Base-by-base conservation (phyloP, 2,113 vertebrate genomes). In the Stegastes partitus region DNA sequence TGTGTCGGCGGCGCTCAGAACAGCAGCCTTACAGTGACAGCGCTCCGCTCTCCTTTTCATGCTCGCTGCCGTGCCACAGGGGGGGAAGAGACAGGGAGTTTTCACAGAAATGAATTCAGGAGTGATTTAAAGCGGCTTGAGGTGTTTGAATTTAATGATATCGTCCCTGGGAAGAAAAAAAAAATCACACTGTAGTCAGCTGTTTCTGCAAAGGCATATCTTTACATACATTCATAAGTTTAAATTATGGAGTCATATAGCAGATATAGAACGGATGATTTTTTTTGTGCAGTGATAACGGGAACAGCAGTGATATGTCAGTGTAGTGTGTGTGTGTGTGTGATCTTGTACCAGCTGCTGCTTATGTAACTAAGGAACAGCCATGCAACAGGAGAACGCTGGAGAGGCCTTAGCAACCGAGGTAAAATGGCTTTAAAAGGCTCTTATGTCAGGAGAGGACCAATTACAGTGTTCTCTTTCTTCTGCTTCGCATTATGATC, bases 41-140 rank as follows among this genome's bases (percentile, higher is more conserved):
- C 65, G 14, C 68, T 67, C 72, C 37, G 53, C 75, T 21, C 57
- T 68, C 50, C 49, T 72, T 77, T 83, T 83, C 80, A 63, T 70
- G 64, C 74, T 64, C 1, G 19, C 69, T 74, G 2, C 26, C 1
- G 9, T 11, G 70, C 59, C 82, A 67, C 81, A 0, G 66, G 73
- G 51, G 50, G 11, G 56, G 28, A 3, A 8, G 2, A 71, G 57
- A 58, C 65, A 59, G 53, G 22, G n/a, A 21, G 28, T 45, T 59
- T 76, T 70, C 44, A 59, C 37, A n/a, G 39, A 44, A 56, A 57
- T 55, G 14, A 83, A 79, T 87, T 84, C 74, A 8, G 44, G 23
- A 68, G 76, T n/a, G 70, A 82, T 1, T 77, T 74, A 66, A 85
- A 74, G 31, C 28, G 21, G 31, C 82, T 74, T 45, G 23, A 74